These are phyloP conservation scores for Acholoe squamosa DNA, from an alignment of 2,888 invertebrate species.

Conservation along the genomic window DNA sequence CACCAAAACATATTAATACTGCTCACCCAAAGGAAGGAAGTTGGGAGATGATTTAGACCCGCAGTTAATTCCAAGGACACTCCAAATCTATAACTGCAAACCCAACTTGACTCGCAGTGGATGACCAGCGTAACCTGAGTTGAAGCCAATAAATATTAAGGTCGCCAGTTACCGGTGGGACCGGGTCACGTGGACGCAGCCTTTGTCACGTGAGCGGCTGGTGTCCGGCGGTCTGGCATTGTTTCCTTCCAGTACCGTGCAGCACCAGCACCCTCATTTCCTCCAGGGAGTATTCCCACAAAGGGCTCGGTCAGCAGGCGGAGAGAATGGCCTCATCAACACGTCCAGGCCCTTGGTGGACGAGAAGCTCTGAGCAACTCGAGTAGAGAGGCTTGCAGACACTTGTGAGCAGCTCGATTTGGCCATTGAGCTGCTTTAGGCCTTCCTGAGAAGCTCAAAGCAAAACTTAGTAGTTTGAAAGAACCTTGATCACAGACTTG, in stretches of 20 bases:
- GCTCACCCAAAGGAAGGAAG: no score
- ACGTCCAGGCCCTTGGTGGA: not conserved
- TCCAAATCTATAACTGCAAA: not conserved
- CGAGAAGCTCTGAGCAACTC: slow-evolving; percentile 24
- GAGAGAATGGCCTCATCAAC: slow-evolving; percentile 39
- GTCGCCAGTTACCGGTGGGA: slow-evolving; percentile 26
- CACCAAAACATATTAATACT: no score
- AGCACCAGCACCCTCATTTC: slow-evolving; percentile 22
- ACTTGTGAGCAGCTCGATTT: not conserved
- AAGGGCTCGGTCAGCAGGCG: not conserved
- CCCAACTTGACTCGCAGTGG: not conserved
- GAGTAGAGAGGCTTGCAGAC: not conserved
- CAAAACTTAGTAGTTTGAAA: no score
- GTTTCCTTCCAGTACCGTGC: slow-evolving; percentile 8
- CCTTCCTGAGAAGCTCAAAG: no score
- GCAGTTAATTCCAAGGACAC: no score
- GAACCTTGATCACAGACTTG: no score
- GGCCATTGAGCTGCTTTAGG: not conserved
- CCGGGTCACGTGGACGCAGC: not conserved
- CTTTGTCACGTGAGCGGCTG: slow-evolving; percentile 49
- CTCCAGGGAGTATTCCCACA: slow-evolving; percentile 47
- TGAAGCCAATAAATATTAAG: slow-evolving; percentile 48
- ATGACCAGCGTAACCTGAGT: not conserved
- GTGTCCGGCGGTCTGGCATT: slow-evolving; percentile 46
- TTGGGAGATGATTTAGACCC: no score